Evolutionary conservation across 2,113 vertebrate species (phyloP), one percentile per base, ranked within the genome.

Genomic region (Neolamprologus toae): DNA sequence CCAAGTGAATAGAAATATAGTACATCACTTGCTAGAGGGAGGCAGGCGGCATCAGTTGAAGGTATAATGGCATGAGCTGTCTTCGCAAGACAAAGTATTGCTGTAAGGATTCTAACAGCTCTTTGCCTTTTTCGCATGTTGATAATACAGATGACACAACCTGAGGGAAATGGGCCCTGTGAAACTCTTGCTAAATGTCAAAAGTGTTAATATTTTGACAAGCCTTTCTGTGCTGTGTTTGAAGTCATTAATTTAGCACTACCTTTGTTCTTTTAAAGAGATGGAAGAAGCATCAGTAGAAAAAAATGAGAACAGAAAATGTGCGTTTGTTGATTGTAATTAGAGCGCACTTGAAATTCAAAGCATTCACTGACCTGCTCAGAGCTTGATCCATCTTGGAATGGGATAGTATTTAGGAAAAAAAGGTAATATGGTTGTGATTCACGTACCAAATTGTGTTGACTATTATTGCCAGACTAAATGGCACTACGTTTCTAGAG

Each of bases 191-290:
- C 83, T 92, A 93, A 96, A 94, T 94, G 93, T 94, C 90, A 90
- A 54, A 91, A 87, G 51, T 91, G 78, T 90, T 95, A 92, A 93
- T 94, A 87, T 94, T 94, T 94, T 93, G 90, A 94, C 91, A 92
- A 93, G 89, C 71, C 45, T 82, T 92, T 86, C 80, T 86, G 59
- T 33, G 53, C 76, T 81, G 66, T 86, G 88, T 90, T 93, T 91
- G 86, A 86, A 89, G 86, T 83, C 86, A 91, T 93, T 91, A 76
- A 92, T 93, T 92, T 90, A 92, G 91, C 76, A 49, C 86, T 54
- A 84, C 82, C 92, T 89, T 93, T 89, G 87, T 86, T 94, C 87
- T 92, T 92, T 86, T 83, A 80, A 92, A 87, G 71, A 87, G 80
- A 86, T 37, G 63, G 73, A 89, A 47, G 84, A n/a, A 87, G 59